Base-by-base conservation (phyloP, 1,140 invertebrate genomes). In the Drosophila equinoxialis region DNA sequence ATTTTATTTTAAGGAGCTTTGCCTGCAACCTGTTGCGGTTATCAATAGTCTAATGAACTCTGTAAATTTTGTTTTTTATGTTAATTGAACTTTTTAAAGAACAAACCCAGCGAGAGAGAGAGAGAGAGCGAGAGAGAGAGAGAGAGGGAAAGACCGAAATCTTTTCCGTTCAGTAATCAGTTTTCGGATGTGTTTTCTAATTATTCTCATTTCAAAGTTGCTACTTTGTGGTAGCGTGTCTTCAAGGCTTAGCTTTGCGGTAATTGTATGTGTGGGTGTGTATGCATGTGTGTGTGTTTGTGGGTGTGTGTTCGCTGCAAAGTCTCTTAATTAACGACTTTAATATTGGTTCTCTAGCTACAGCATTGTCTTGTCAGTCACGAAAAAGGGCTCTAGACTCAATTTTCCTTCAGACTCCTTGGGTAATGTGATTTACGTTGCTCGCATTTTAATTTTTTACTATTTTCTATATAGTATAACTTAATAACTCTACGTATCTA, bases 291-390 rank as follows among this genome's bases (percentile, higher is more conserved):
- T 20, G 64, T 20, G 23, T 23, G 51, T 23, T 6, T 33, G 13
- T 42, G 65, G 23, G 54, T 37, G 65, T 33, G 41, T 64, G n/a
- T 45, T 51, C 61, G 65, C 57, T 71, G 64, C 23, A 69, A 61
- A 69, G 54, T 63, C 54, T 77, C 76, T 77, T 79, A 86, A 87
- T 86, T 86, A 87, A 73, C 76, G 45, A 51, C 45, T 51, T 51
- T 23, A 2, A 20, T 83, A 86, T 83, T 83, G 83, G 76, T 48
- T 77, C 74, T 71, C 67, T 77, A 48, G 60, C 70, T 63, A 55
- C 58, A 45, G 20, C 26, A 59, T 37, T 54, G 58, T 62, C 66
- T 80, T 70, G 63, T 23, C 71, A 51, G 72, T 61, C 62, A 86
- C 71, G 68, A 71, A 86, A 68, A 60, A 58, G 58, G 60, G 74